Conservation (phyloP, 2,113 vertebrate species). For the Nipponia nippon region DNA sequence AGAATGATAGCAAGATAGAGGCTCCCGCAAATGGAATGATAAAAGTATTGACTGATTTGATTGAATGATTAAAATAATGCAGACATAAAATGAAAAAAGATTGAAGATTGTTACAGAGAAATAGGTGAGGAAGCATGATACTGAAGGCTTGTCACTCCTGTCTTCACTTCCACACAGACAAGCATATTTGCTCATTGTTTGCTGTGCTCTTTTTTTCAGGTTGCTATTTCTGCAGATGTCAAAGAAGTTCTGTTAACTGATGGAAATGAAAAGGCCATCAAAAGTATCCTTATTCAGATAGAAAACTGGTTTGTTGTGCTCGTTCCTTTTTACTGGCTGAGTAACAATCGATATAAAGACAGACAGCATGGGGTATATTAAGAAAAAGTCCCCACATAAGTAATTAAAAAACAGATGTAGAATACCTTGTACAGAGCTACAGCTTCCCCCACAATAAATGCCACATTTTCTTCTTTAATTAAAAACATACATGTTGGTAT, state of each 20-base stretch:
- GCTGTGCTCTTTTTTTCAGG: constrained; percentile 83
- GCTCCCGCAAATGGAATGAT: constrained; percentile 99
- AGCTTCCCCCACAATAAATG: constrained; percentile 13
- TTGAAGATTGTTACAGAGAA: constrained; percentile 87
- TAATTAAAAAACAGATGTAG: constrained; percentile 71
- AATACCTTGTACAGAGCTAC: constrained; percentile 4
- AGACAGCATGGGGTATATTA: constrained; percentile 72
- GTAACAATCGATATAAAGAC: constrained; percentile 77
- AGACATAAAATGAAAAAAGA: constrained; percentile 99
- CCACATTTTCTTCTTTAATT: constrained; percentile 29
- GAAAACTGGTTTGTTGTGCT: constrained; percentile 76
- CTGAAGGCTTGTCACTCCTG: constrained; percentile 86
- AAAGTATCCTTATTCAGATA: constrained; percentile 94
- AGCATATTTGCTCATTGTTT: constrained; percentile 84
- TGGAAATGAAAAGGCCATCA: constrained; percentile 99
- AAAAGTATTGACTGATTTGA: constrained; percentile 99
- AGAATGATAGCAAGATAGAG: constrained; percentile 99
- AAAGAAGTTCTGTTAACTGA: constrained; percentile 99
- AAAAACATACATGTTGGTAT: not conserved
- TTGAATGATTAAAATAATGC: constrained; percentile 99
- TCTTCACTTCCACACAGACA: constrained; percentile 82
- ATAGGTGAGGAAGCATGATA: constrained; percentile 88
- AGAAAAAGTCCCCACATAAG: constrained; percentile 55
- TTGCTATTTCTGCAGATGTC: constrained; percentile 98
- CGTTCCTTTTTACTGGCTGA: constrained; percentile 64